Evolutionary conservation across 2,113 vertebrate species (phyloP).

Genomic region (Leptodactylus fuscus): DNA sequence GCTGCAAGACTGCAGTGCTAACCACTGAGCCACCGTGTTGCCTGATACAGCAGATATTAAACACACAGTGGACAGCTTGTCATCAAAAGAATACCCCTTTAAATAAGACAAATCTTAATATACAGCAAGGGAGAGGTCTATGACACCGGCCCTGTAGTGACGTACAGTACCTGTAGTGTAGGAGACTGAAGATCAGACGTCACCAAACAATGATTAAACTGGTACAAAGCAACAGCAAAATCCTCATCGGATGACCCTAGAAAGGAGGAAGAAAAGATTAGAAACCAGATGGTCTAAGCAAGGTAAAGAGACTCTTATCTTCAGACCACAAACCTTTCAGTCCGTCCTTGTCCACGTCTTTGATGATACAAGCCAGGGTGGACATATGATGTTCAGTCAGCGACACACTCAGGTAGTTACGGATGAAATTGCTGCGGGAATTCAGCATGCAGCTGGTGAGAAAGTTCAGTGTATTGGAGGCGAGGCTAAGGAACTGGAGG

Average conservation of each 20-base stretch:
- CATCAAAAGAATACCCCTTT: too few species aligned
- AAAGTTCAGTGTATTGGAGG: slow-evolving; percentile 96
- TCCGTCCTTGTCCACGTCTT: slow-evolving; percentile 96
- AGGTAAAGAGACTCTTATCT: not conserved
- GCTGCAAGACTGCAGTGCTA: too few species aligned
- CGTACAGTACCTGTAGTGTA: slow-evolving; percentile 71
- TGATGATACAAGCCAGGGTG: slow-evolving; percentile 94
- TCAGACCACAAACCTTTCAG: slow-evolving; percentile 82
- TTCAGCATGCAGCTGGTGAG: slow-evolving; percentile 97
- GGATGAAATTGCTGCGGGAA: slow-evolving; percentile 96
- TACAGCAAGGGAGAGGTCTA: too few species aligned
- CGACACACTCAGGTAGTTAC: slow-evolving; percentile 97
- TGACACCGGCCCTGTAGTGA: not conserved
- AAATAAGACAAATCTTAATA: too few species aligned
- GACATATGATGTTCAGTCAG: slow-evolving; percentile 97
- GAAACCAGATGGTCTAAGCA: too few species aligned
- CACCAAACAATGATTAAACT: slow-evolving; percentile 96
- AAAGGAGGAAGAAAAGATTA: not conserved
- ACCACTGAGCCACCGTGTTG: too few species aligned
- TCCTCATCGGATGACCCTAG: slow-evolving; percentile 93
- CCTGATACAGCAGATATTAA: too few species aligned
- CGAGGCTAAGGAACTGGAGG: slow-evolving; percentile 90
- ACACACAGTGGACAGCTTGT: too few species aligned
- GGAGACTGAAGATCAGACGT: slow-evolving; percentile 97
- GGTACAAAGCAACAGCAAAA: slow-evolving; percentile 94